Conservation (phyloP, 2,888 invertebrate species). For the Tachina grossa region DNA sequence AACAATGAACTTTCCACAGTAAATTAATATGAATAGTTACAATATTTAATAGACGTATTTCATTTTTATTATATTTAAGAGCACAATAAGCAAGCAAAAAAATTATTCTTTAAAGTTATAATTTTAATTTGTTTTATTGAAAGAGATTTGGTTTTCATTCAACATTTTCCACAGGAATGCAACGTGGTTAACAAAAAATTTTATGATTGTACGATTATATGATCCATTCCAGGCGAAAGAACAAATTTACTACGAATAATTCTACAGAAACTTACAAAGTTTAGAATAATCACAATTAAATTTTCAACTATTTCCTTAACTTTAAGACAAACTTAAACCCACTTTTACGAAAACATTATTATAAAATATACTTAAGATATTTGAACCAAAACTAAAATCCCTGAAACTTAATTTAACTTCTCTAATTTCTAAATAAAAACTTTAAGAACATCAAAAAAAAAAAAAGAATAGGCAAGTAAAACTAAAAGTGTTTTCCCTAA, state of each 20-base stretch:
- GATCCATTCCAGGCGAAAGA: too few species aligned
- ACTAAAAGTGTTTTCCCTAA: conserved; percentile 12
- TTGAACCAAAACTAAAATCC: conserved; percentile 6
- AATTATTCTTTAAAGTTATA: background rate
- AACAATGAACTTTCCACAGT: conserved; percentile 3
- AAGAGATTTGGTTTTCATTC: too few species aligned
- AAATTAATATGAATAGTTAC: background rate
- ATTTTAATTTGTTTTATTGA: background rate
- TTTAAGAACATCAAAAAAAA: conserved; percentile 24
- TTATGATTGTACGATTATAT: too few species aligned
- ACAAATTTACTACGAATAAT: too few species aligned
- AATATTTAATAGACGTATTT: background rate
- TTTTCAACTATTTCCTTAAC: too few species aligned
- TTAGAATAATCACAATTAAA: too few species aligned
- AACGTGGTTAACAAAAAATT: too few species aligned
- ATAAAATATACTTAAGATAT: too few species aligned
- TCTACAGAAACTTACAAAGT: too few species aligned
- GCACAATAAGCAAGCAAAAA: background rate
- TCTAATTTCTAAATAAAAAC: conserved; percentile 22
- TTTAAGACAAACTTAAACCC: too few species aligned
- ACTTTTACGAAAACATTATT: too few species aligned
- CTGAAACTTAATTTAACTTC: conserved; percentile 47
- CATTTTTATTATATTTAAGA: background rate
- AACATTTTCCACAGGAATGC: too few species aligned
- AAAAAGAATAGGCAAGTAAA: conserved; percentile 18